Percentiles rank a stretch among this genome's conserved stretches.
phyloP scores from a whole-genome alignment of 2,113 vertebrate species.

The Engystomops pustulosus region DNA sequence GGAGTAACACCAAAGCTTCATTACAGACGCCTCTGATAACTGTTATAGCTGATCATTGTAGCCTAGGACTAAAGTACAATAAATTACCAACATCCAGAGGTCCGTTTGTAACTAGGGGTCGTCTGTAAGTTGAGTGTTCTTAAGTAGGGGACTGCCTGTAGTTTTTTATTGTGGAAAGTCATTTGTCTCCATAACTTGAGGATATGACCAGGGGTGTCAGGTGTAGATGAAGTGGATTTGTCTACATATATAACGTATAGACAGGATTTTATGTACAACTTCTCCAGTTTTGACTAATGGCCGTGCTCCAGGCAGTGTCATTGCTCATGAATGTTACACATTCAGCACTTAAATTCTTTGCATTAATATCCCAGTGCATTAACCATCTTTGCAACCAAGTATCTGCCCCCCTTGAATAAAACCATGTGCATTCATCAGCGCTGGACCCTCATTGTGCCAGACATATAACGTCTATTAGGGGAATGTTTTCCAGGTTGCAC shows the following conservation, averaged over 20 bases:
- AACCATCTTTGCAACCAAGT: not conserved
- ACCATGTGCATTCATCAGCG: not conserved
- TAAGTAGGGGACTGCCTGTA: too few species aligned
- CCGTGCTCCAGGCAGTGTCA: not conserved
- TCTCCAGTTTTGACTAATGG: not conserved
- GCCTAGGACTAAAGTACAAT: too few species aligned
- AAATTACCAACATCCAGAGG: too few species aligned
- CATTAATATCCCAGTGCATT: not conserved
- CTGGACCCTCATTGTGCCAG: not conserved
- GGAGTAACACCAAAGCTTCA: too few species aligned
- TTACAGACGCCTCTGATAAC: too few species aligned
- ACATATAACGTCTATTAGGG: not conserved
- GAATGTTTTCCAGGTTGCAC: not conserved
- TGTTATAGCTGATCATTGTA: too few species aligned
- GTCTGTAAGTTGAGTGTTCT: too few species aligned
- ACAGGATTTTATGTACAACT: not conserved
- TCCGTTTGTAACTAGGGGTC: too few species aligned
- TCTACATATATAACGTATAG: not conserved
- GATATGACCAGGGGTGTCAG: not conserved
- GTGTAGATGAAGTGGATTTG: too few species aligned
- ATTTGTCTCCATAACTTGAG: too few species aligned
- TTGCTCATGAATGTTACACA: not conserved
- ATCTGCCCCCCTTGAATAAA: not conserved
- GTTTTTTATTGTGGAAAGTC: too few species aligned
- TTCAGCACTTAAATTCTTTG: not conserved